phyloP scores from a whole-genome alignment of 2,888 invertebrate genomes.

The Cacoxenus indagator region DNA sequence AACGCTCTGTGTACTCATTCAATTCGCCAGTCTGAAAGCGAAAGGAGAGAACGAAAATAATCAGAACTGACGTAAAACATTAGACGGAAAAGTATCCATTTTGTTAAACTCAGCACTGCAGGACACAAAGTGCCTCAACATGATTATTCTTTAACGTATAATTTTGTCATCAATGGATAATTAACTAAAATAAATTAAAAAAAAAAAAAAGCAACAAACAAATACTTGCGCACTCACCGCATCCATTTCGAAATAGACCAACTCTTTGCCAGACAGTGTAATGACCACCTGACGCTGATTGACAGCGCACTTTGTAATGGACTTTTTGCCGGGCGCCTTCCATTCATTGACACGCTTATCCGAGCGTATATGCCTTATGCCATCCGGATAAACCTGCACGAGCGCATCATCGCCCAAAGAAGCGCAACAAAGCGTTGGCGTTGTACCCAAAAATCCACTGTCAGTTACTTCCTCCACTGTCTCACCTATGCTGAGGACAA shows the following conservation, averaged over 20 bases:
- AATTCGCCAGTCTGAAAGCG: slow-evolving; percentile 96
- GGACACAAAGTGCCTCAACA: slow-evolving; percentile 71
- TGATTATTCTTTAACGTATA: slow-evolving; percentile 67
- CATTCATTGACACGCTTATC: slow-evolving; percentile 99
- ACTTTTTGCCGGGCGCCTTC: slow-evolving; percentile 98
- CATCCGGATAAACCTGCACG: slow-evolving; percentile 99
- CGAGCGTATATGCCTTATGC: slow-evolving; percentile 97
- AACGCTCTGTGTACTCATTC: slow-evolving; percentile 97
- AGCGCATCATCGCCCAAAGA: slow-evolving; percentile 97
- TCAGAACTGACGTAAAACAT: not conserved
- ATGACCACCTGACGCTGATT: slow-evolving; percentile 99
- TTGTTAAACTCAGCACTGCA: slow-evolving; percentile 69
- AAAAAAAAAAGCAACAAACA: not conserved
- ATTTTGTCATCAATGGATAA: slow-evolving; percentile 66
- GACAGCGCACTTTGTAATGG: slow-evolving; percentile 97
- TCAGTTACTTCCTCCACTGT: slow-evolving; percentile 99
- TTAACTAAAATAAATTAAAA: not conserved
- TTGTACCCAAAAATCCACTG: slow-evolving; percentile 98
- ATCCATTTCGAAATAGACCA: slow-evolving; percentile 99
- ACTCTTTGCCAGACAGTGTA: slow-evolving; percentile 95
- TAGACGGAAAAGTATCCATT: not conserved
- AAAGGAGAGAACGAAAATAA: not conserved
- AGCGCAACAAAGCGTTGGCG: slow-evolving; percentile 98
- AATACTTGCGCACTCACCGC: slow-evolving; percentile 78
- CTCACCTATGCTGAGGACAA: slow-evolving; percentile 98